Conservation (phyloP, 2,113 vertebrate species). For the Rhinolophus sinicus region DNA sequence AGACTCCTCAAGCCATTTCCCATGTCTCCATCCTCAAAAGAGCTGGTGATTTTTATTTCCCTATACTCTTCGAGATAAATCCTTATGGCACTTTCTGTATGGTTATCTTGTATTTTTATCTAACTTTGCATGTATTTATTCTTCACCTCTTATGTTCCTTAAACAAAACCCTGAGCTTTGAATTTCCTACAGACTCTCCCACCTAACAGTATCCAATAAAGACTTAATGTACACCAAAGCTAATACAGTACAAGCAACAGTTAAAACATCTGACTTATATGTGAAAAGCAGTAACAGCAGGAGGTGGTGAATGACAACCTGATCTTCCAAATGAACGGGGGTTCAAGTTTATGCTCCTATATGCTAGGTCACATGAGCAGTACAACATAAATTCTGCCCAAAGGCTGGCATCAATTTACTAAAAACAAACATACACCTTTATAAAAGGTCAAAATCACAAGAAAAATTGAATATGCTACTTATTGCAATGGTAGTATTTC, state of each 20-base stretch:
- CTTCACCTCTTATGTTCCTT: background rate
- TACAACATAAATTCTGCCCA: background rate
- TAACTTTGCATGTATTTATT: background rate
- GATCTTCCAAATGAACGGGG: background rate
- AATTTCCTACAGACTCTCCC: constrained; percentile 17
- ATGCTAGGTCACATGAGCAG: background rate
- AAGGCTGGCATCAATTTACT: background rate
- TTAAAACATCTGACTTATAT: constrained; percentile 33
- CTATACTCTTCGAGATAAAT: background rate
- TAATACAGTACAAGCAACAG: background rate
- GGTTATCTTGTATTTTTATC: background rate
- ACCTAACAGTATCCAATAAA: background rate
- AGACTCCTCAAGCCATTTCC: background rate
- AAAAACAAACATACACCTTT: constrained; percentile 20
- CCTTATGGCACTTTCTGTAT: background rate
- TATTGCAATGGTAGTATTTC: background rate
- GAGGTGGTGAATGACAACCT: background rate
- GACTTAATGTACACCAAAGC: background rate
- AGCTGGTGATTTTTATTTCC: background rate
- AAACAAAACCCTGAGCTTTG: background rate
- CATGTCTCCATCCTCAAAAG: background rate
- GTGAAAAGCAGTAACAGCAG: background rate
- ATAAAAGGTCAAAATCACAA: constrained; percentile 27
- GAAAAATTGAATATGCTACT: constrained; percentile 29
- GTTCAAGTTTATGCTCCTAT: background rate